Percentiles rank a stretch among this genome's conserved stretches.
Evolutionary conservation across 2,797 vertebrate genomes (phyloP).

Genomic region (Emys orbicularis): DNA sequence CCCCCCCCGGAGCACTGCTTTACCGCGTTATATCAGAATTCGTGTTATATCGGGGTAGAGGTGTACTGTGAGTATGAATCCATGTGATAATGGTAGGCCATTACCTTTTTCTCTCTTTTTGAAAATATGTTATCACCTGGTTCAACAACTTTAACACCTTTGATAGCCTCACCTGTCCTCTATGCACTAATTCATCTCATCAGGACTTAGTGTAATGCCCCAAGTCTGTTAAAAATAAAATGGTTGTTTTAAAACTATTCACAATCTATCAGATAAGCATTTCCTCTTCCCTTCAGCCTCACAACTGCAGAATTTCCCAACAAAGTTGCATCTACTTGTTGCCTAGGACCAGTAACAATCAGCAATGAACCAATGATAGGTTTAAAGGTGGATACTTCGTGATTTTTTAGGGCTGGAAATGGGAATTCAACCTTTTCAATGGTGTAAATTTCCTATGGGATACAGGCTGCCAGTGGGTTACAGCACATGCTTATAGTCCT

Average conservation of each 20-base stretch:
- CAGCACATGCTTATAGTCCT: background rate
- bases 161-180: background rate
- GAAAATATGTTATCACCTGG: too few relatives aligned
- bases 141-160: background rate
- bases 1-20: too few relatives aligned
- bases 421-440: background rate
- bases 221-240: background rate
- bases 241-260: background rate
- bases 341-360: background rate
- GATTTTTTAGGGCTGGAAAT: background rate
- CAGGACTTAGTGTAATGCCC: background rate
- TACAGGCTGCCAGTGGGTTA: background rate
- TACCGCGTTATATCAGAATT: too few relatives aligned
- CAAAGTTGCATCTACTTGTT: rapidly evolving
- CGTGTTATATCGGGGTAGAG: too few relatives aligned
- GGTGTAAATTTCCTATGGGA: background rate
- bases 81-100: background rate
- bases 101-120: too few relatives aligned
- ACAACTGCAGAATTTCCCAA: background rate
- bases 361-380: background rate
- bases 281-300: background rate
- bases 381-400: background rate
- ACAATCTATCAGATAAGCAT: background rate
- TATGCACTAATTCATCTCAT: background rate
- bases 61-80: rapidly evolving